Evolutionary conservation across 2,797 vertebrate species (phyloP).

Genomic region (Cryptoprocta ferox): DNA sequence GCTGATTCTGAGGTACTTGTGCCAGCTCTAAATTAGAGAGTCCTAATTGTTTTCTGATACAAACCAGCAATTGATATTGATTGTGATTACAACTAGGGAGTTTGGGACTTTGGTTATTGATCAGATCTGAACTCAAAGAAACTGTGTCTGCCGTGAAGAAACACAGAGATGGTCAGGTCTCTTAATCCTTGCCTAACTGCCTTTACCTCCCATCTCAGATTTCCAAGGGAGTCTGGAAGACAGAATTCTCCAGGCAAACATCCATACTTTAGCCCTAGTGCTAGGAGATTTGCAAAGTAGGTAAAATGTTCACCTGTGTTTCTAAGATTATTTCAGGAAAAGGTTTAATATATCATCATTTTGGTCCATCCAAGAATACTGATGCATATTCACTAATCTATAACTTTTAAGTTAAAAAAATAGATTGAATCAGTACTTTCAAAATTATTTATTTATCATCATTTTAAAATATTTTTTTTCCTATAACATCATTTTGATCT

Average conservation of each 20-base stretch:
- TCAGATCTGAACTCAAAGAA: background rate
- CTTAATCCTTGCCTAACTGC: background rate
- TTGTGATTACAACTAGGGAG: background rate
- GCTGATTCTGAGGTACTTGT: background rate
- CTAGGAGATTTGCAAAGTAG: background rate
- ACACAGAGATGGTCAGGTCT: background rate
- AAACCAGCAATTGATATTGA: background rate
- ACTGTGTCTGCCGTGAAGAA: background rate
- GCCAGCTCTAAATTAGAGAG: background rate
- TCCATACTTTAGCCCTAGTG: background rate
- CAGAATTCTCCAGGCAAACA: background rate
- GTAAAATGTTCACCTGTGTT: background rate
- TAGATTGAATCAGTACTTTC: background rate
- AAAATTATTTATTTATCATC: background rate
- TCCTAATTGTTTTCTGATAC: background rate
- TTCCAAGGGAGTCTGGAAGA: background rate
- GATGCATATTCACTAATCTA: background rate
- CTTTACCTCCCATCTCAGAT: background rate
- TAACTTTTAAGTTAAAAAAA: slow-evolving; percentile 40
- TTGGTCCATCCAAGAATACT: background rate
- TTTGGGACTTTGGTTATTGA: background rate
- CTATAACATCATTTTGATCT: slow-evolving; percentile 32
- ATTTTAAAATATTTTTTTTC: slow-evolving; percentile 36
- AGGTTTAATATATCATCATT: slow-evolving; percentile 32
- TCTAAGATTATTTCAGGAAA: slow-evolving; percentile 16